phyloP scores from a whole-genome alignment of 2,113 vertebrate genomes.

The Engraulis encrasicolus region DNA sequence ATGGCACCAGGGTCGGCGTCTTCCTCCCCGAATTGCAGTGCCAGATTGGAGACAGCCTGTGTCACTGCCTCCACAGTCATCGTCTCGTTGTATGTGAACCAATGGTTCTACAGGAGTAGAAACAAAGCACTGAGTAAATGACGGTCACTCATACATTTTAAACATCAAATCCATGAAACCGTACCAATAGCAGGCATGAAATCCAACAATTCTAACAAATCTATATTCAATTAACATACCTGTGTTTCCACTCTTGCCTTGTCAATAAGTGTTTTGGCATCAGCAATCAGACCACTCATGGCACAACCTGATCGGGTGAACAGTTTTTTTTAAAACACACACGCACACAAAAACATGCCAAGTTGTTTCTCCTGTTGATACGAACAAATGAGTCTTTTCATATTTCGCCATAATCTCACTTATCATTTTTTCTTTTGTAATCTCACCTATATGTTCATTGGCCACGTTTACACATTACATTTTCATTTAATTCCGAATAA shows the following conservation, averaged over 20 bases:
- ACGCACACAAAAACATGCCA: no score
- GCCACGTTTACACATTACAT: no score
- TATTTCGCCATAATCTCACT: no score
- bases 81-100: constrained; percentile 98
- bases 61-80: constrained; percentile 99
- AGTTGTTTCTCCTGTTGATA: background rate
- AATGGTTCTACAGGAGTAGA: constrained; percentile 87
- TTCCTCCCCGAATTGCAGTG: constrained; percentile 97
- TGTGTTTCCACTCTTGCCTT: constrained; percentile 99
- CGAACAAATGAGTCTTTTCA: no score
- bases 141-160: background rate
- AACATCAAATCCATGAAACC: background rate
- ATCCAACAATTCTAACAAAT: no score
- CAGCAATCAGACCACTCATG: constrained; percentile 98
- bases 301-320: constrained; percentile 84
- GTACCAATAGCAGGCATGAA: no score
- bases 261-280: constrained; percentile 98
- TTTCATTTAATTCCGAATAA: no score
- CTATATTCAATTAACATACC: constrained; percentile 70
- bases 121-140: background rate
- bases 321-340: no score
- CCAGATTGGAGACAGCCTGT: constrained; percentile 96
- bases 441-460: no score
- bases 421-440: no score
- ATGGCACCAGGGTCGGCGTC: constrained; percentile 97